Conservation (phyloP, 2,888 invertebrate species). For the Gordius sp. region DNA sequence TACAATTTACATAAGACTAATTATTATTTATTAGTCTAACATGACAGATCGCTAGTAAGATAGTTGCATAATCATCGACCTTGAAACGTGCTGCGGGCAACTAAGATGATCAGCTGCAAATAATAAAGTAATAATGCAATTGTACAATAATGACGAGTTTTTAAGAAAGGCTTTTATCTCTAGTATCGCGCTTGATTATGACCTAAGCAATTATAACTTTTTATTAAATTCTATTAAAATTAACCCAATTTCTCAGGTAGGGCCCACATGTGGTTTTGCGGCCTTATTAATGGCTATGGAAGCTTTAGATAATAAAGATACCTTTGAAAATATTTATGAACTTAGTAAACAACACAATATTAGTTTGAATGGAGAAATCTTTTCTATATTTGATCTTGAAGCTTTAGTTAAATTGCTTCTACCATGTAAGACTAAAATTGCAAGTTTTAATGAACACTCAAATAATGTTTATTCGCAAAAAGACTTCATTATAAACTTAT, state of each 20-base stretch:
- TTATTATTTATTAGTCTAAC: too few relatives aligned
- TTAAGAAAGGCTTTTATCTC: too few relatives aligned
- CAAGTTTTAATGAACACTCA: neutral
- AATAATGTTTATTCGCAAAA: neutral
- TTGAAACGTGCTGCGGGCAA: too few relatives aligned
- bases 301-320: neutral
- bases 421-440: neutral
- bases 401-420: neutral
- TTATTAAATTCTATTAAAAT: neutral
- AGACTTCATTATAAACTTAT: neutral
- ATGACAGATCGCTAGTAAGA: too few relatives aligned
- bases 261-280: slow-evolving; percentile 1
- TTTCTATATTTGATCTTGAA: neutral
- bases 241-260: neutral
- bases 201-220: too few relatives aligned
- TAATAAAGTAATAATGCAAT: too few relatives aligned
- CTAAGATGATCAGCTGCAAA: too few relatives aligned
- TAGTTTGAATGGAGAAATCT: slow-evolving; percentile 4
- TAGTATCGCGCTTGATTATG: too few relatives aligned
- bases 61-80: too few relatives aligned
- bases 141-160: too few relatives aligned
- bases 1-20: too few relatives aligned
- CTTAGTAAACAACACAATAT: neutral
- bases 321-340: neutral
- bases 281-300: neutral